These are phyloP conservation scores for Carduelis carduelis DNA, from an alignment of 2,797 vertebrate species.

Conservation along the genomic window DNA sequence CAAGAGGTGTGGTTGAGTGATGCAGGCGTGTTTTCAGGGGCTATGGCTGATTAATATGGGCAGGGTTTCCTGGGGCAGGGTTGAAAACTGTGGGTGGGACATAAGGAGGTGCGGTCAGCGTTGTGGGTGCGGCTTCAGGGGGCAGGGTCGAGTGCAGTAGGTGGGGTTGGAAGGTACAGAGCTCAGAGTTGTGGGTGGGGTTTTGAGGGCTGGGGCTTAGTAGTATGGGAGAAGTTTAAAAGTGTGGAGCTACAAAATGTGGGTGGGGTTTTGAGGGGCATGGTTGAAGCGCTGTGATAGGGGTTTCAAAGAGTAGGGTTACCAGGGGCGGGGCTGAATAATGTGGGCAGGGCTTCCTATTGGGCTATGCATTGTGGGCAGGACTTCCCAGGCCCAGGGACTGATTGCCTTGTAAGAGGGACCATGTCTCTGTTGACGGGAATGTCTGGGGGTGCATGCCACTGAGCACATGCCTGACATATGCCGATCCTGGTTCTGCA, in stretches of 20 bases:
- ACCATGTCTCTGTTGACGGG: not conserved
- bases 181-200: not conserved
- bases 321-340: not conserved
- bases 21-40: not conserved
- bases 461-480: not conserved
- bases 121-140: not conserved
- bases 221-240: not conserved
- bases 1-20: not conserved
- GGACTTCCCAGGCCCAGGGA: not conserved
- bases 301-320: not conserved
- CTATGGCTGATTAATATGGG: not conserved
- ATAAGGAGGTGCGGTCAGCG: not conserved
- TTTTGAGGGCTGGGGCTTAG: not conserved
- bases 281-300: not conserved
- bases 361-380: not conserved
- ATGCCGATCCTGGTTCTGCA: slow-evolving; percentile 24
- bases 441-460: not conserved
- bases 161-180: not conserved
- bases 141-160: not conserved
- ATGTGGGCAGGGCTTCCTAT: not conserved
- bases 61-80: not conserved
- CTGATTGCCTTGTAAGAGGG: not conserved
- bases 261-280: not conserved
- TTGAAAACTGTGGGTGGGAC: not conserved
- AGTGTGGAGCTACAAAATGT: not conserved